phyloP scores from a whole-genome alignment of 2,113 vertebrate species.

The Scartelaos histophorus region DNA sequence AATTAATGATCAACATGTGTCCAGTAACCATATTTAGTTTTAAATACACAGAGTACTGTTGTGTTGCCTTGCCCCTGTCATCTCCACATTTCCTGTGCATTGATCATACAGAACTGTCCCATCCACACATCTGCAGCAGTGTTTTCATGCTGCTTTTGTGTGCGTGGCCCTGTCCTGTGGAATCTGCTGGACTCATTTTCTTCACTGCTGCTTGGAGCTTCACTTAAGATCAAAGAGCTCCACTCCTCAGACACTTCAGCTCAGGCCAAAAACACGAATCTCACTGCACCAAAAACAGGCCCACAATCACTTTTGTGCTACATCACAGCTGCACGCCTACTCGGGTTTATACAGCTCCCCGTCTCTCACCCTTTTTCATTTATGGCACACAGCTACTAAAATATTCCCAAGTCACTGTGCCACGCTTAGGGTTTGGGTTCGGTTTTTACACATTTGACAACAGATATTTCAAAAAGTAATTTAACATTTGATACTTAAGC shows the following conservation, averaged over 20 bases:
- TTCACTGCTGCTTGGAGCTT: constrained; percentile 57
- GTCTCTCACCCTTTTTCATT: too few species aligned
- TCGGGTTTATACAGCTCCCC: too few species aligned
- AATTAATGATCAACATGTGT: too few species aligned
- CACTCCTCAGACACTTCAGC: constrained; percentile 58
- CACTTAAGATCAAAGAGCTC: constrained; percentile 56
- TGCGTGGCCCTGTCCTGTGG: constrained; percentile 22
- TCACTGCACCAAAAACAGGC: constrained; percentile 52
- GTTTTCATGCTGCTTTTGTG: constrained; percentile 12
- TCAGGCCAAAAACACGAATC: constrained; percentile 59
- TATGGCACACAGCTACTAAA: too few species aligned
- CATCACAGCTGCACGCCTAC: constrained; percentile 28
- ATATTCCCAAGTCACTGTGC: too few species aligned
- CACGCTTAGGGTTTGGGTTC: too few species aligned
- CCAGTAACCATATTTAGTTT: too few species aligned
- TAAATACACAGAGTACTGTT: too few species aligned
- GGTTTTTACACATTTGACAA: too few species aligned
- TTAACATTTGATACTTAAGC: too few species aligned
- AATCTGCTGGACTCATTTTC: constrained; percentile 42
- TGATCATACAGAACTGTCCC: neutral
- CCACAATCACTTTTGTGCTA: constrained; percentile 48
- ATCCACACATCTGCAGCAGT: neutral
- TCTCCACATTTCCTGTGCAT: neutral
- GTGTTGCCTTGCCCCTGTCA: too few species aligned
- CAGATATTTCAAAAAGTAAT: too few species aligned